Evolutionary conservation across 53 echinoderm and acorn worm genomes (phyloP), one percentile per base, ranked within the genome.

Genomic region (Apostichopus leukothele): DNA sequence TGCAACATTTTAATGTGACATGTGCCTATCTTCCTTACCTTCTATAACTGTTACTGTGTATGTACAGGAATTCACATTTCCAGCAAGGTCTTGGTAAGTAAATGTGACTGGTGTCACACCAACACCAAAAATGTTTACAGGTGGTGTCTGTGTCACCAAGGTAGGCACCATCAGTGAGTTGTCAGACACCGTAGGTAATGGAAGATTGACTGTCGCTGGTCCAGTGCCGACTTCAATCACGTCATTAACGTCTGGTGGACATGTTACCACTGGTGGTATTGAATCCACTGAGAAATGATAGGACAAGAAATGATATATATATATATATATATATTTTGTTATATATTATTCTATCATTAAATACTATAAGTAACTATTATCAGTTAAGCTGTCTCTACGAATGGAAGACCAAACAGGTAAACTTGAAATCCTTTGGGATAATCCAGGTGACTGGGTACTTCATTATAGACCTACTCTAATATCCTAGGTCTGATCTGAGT

Each of bases 31-130:
- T 39, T 63, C 16, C 21, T 84, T 84, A 84, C 84, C 63, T 84
- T 60, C 84, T 73, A 61, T 92, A 9, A 92, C 92, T 59, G 73
- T 86, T 7, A 92, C 51, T 53, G 21, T 27, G 21, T 91, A 91
- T 9, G 83, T 86, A 51, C 91, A 91, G 14, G 75, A 39, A 23
- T 71, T 89, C 7, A 39, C 12, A 75, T 93, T 93, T 53, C 89
- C 88, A 78, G 79, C 60, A 22, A 51, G 25, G 51, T 93, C 93
- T 1, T 51, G 25, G 11, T 83, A 89, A 53, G 67, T 91, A 78
- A 84, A 91, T 6, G 76, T 60, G 9, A 92, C 89, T 4, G 77
- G 10, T 25, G 83, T 60, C 9, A 50, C 13, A n/a, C 92, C 92
- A 71, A 76, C 67, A 39, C 51, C 20, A 52, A 92, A 92, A 9